Base-by-base conservation (phyloP, 2,113 vertebrate genomes). In the Lepisosteus osseus region DNA sequence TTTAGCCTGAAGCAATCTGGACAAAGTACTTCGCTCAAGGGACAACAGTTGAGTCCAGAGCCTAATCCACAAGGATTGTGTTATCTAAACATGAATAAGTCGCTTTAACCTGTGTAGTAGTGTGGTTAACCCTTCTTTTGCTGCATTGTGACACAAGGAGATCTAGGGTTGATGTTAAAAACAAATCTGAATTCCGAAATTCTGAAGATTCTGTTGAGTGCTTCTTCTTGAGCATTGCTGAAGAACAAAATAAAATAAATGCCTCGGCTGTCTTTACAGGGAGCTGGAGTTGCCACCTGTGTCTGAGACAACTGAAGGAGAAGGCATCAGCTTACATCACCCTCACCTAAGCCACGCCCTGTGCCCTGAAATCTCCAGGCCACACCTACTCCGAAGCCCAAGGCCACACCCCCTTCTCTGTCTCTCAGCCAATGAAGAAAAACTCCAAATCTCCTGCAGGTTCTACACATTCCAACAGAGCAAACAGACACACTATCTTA, bases 271-370 rank as follows among this genome's bases (percentile, higher is more conserved):
- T 51, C 73, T 47, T 78, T 74, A 2, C 88, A 97, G 95, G 95
- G 78, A 97, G 95, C 84, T 97, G 95, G 95, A 97, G 95, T 74
- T 97, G 95, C 86, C 94, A 97, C 84, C 89, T 97, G 82, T 97
- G 95, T 89, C 90, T 97, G 78, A 92, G 95, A 86, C 95, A 97
- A 83, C 89, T 97, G 86, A 97, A 96, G 82, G 95, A 97, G 79
- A 97, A 97, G 86, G 95, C 95, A 40, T 97, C 95, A 3, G 95
- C 95, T 79, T 97, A 96, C 86, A 97, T 97, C 89, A 97, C 94
- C 65, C 91, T 96, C 76, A 96, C 94, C 87, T 96, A 96, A 92
- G 88, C 87, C 77, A 42, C 42, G 29, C 68, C 67, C 2, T 54
- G 76, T 79, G 13, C 15, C 51, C 44, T 63, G 72, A 29, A 29